These are phyloP conservation scores for Epistrophe eligans DNA, from an alignment of 2,888 invertebrate species.

Conservation along the genomic window DNA sequence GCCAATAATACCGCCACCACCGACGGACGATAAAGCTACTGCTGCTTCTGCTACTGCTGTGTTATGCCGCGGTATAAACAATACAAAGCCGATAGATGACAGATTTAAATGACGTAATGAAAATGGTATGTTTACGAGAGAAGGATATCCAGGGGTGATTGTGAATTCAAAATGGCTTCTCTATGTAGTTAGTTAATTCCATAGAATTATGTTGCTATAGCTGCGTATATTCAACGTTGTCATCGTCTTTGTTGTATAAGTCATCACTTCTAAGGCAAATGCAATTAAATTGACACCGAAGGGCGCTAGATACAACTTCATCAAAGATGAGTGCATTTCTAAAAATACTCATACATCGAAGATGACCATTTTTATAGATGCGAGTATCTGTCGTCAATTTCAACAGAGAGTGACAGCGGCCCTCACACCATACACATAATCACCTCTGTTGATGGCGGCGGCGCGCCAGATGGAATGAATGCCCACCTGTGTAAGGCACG, in stretches of 20 bases:
- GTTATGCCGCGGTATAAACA: neutral
- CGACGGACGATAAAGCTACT: neutral
- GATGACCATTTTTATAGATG: constrained; percentile 12
- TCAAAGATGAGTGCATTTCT: constrained; percentile 57
- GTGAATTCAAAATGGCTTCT: constrained; percentile 46
- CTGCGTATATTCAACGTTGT: neutral
- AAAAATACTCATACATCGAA: constrained; percentile 48
- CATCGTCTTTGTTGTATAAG: neutral
- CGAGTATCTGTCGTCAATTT: constrained; percentile 31
- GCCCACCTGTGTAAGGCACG: constrained; percentile 59
- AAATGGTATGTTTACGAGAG: constrained; percentile 56
- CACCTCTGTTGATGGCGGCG: neutral
- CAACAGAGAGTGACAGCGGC: constrained; percentile 7
- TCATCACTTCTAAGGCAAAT: constrained; percentile 40
- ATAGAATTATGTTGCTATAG: constrained; percentile 53
- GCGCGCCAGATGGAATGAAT: constrained; percentile 3
- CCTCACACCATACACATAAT: constrained; percentile 42
- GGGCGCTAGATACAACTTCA: constrained; percentile 53
- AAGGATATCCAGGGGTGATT: constrained; percentile 66
- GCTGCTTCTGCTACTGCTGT: neutral
- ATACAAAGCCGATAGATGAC: constrained; percentile 53
- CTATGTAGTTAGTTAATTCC: constrained; percentile 56
- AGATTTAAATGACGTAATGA: constrained; percentile 58
- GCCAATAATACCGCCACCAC: constrained; percentile 4
- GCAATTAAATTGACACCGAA: constrained; percentile 62